Evolutionary conservation across 2,797 vertebrate species (phyloP), one percentile per base, ranked within the genome.

Genomic region (Phoebastria nigripes): DNA sequence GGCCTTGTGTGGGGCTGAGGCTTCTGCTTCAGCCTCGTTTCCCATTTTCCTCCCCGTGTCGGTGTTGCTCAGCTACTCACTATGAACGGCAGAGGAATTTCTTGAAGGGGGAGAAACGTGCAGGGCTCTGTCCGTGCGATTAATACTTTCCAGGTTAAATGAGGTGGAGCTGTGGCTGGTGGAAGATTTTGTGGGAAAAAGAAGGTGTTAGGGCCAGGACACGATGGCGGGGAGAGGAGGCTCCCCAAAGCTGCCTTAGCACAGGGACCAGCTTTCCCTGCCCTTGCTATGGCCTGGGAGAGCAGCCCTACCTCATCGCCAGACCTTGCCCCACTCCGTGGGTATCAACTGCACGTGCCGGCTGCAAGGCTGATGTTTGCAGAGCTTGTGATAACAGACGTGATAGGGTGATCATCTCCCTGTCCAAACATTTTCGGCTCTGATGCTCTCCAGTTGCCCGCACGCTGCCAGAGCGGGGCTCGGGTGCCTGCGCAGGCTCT

Each of bases 31-130:
- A 46, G 14, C 59, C 47, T 35, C 31, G 12, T 58, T n/a, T 24
- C 17, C 8, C 0, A 0, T 33, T 70, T 42, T 51, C 11, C 55
- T 83, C 35, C 51, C 58, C 2, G 0, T 33, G 42, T n/a, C 4
- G 11, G 39, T 28, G 42, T 54, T 73, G 82, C 85, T 95, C 82
- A 80, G 93, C 67, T 87, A 37, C 74, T 89, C 3, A 0, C 52
- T 17, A 2, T 0, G 1, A 44, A 2, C 65, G 67, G 69, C 17
- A 11, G 51, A 89, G 63, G 80, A 74, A 61, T 90, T 89, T 39
- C 59, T 61, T 37, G 19, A 69, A 51, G 54, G 25, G 28, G 33
- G 44, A 90, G 77, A 91, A 86, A 49, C 0, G 1, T 46, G 42
- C 61, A 39, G 61, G 33, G 56, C 46, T 86, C 70, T 46, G 33